Conservation (phyloP, 2,797 vertebrate genomes). For the Cephalopachus bancanus region DNA sequence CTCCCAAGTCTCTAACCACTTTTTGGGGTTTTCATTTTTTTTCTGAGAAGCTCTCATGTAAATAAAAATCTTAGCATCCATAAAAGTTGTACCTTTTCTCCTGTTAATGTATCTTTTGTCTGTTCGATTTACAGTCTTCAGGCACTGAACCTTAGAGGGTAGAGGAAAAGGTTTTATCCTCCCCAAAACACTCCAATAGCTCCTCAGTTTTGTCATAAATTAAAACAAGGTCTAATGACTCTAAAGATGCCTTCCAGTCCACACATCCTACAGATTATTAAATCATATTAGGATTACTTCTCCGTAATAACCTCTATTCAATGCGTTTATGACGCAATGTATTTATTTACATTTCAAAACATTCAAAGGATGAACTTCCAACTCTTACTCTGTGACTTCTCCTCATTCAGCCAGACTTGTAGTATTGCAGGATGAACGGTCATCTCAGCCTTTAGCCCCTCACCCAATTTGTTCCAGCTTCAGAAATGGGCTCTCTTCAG, state of each 20-base stretch:
- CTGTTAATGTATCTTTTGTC: neutral
- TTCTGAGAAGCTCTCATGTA: neutral
- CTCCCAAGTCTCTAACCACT: neutral
- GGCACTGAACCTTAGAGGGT: neutral
- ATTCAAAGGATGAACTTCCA: neutral
- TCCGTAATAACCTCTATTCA: neutral
- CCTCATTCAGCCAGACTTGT: neutral
- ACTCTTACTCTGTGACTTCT: neutral
- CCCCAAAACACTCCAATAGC: neutral
- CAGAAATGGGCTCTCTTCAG: neutral
- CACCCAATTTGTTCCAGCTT: neutral
- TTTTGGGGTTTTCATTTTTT: constrained; percentile 17
- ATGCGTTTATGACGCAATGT: neutral
- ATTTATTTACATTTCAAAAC: neutral
- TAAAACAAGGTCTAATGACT: neutral
- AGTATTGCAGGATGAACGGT: neutral
- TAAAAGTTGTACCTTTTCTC: neutral
- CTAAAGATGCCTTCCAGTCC: neutral
- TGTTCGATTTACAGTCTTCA: neutral
- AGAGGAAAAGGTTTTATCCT: neutral
- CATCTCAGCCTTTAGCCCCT: neutral
- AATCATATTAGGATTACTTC: neutral
- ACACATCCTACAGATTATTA: neutral
- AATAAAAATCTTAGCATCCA: neutral
- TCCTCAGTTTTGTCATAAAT: neutral